Evolutionary conservation across 2,888 invertebrate genomes (phyloP), one percentile per base, ranked within the genome.

Genomic region (Drosophila kambysellisi): DNA sequence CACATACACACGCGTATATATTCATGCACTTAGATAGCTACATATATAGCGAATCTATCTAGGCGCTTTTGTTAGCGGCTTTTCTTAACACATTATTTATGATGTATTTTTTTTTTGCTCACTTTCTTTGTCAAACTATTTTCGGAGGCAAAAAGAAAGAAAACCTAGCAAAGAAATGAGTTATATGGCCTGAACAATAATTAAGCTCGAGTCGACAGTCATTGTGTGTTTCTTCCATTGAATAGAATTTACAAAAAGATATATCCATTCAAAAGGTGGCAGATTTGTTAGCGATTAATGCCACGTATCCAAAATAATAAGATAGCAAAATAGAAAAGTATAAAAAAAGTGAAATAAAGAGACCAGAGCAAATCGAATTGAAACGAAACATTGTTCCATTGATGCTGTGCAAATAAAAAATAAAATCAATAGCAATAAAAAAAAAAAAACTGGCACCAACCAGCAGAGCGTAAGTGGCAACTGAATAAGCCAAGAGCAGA

Each of bases 51-150:
- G 69, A 70, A 70, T 74, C 79, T 74, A 71, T 74, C 70, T 67
- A 70, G 63, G 70, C 73, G 78, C 74, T 73, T 84, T 85, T 80
- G 84, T 84, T 79, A 60, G 87, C 76, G 74, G 70, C 88, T 80
- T 86, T 84, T 86, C 83, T 84, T 81, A 82, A 79, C 81, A 84
- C 84, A 82, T 87, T 82, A 82, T 87, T 87, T 83, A 84, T 84
- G 74, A 76, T 84, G 65, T 53, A 43, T 58, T 69, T 70, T 80
- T 75, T 75, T 74, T 70, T 69, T 62, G 81, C 78, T 62, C 67
- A 82, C 84, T 83, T 82, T 84, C 84, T 84, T 87, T 87, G 82
- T 87, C 73, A 78, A 76, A 70, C 69, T 69, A 62, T 81, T 79
- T 80, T 85, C 69, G 72, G 70, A 61, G 52, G 71, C 59, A 41